phyloP scores from a whole-genome alignment of 23 tunicate species.

The Clavelina lepadiformis region DNA sequence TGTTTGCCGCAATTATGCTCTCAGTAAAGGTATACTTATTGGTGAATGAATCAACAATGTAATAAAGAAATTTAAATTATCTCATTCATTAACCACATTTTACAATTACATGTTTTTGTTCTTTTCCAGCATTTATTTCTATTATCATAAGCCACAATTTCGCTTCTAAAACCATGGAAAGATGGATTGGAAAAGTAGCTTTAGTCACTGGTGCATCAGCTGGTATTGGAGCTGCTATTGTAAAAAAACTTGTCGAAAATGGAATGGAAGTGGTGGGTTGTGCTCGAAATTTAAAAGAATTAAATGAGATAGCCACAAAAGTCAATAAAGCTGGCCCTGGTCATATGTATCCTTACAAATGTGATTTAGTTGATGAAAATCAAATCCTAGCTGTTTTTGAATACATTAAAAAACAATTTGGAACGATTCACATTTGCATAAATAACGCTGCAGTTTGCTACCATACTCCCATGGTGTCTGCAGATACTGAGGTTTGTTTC shows the following conservation, averaged over 20 bases:
- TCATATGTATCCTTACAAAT: conserved; percentile 24
- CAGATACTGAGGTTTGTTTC: too few species aligned
- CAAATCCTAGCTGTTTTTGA: conserved; percentile 34
- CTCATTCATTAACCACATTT: too few species aligned
- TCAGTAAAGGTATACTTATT: too few species aligned
- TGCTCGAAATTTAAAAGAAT: conserved; percentile 17
- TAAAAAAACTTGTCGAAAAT: conserved; percentile 18
- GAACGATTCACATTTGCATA: conserved; percentile 37
- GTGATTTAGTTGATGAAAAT: conserved; percentile 33
- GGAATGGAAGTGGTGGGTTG: conserved; percentile 61
- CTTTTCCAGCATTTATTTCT: too few species aligned
- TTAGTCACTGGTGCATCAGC: conserved; percentile 54
- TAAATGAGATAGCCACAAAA: conserved; percentile 28
- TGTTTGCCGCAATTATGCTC: too few species aligned
- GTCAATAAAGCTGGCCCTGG: conserved; percentile 19
- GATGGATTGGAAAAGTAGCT: conserved; percentile 48
- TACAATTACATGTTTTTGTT: too few species aligned
- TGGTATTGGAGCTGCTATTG: conserved; percentile 44
- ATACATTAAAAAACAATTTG: conserved; percentile 33
- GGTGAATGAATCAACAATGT: too few species aligned
- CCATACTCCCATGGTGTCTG: conserved; percentile 7
- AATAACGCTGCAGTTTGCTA: conserved; percentile 39
- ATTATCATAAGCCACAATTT: too few species aligned
- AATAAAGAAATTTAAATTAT: too few species aligned
- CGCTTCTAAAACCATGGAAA: conserved; percentile 33